Evolutionary conservation across 2,888 invertebrate genomes (phyloP).

Genomic region (Sinotaia quadrata): DNA sequence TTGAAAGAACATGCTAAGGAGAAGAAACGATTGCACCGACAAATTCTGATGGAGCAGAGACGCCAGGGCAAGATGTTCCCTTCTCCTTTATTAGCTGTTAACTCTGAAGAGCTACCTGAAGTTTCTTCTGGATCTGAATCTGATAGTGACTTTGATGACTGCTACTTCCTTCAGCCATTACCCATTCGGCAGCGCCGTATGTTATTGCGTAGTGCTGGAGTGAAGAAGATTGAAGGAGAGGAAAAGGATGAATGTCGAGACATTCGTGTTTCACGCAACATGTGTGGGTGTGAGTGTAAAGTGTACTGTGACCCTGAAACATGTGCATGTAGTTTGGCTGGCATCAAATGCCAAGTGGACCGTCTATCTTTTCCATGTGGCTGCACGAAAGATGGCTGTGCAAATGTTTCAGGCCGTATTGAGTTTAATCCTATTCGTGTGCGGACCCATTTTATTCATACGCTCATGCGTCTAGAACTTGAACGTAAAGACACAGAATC

Average conservation of each 20-base stretch:
- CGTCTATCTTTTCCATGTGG: conserved; percentile 96
- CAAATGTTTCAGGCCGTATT: conserved; percentile 91
- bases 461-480: conserved; percentile 83
- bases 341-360: conserved; percentile 98
- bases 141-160: conserved; percentile 67
- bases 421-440: conserved; percentile 97
- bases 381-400: conserved; percentile 94
- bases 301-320: conserved; percentile 91
- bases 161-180: conserved; percentile 81
- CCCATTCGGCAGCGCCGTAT: conserved; percentile 91
- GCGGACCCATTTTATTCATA: conserved; percentile 96
- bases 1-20: conserved; percentile 90
- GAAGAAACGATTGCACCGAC: conserved; percentile 88
- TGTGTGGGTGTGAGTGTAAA: conserved; percentile 72
- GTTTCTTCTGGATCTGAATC: conserved; percentile 44
- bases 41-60: conserved; percentile 82
- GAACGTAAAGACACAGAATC: conserved; percentile 60
- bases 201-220: conserved; percentile 90
- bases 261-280: conserved; percentile 90
- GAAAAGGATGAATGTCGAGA: conserved; percentile 96
- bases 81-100: conserved; percentile 46
- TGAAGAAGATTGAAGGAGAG: conserved; percentile 90
- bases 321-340: conserved; percentile 93
- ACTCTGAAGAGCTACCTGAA: conserved; percentile 31
- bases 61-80: conserved; percentile 73